Conservation (phyloP, 2,113 vertebrate genomes). For the Apteryx mantelli region DNA sequence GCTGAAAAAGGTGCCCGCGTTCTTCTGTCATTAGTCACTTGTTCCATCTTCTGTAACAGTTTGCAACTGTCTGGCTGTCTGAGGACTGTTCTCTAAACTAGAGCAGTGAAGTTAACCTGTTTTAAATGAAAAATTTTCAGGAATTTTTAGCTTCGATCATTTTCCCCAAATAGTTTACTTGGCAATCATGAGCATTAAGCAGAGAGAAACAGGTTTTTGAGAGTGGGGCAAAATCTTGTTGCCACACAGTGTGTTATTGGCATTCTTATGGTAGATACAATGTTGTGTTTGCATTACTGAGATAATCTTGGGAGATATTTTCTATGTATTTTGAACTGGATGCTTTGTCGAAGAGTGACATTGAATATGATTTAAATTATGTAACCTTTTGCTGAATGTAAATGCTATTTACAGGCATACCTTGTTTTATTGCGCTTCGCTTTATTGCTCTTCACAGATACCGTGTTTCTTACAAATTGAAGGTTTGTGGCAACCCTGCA, state of each 20-base stretch:
- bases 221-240: neutral
- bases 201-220: neutral
- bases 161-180: neutral
- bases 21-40: neutral
- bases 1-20: fast-evolving
- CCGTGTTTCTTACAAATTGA: too few species aligned
- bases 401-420: neutral
- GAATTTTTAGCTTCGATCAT: neutral
- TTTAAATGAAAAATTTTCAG: neutral
- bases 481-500: too few species aligned
- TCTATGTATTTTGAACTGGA: neutral
- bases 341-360: neutral
- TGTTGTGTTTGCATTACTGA: neutral
- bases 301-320: neutral
- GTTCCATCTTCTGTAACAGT: neutral
- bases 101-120: neutral
- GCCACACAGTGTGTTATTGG: fast-evolving
- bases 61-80: neutral
- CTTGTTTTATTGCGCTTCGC: too few species aligned
- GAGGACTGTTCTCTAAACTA: neutral
- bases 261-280: neutral
- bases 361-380: neutral
- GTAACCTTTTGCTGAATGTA: neutral
- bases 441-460: too few species aligned
- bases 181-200: neutral